Conservation (phyloP, 2,888 invertebrate genomes). For the Scaptomyza tumidula region DNA sequence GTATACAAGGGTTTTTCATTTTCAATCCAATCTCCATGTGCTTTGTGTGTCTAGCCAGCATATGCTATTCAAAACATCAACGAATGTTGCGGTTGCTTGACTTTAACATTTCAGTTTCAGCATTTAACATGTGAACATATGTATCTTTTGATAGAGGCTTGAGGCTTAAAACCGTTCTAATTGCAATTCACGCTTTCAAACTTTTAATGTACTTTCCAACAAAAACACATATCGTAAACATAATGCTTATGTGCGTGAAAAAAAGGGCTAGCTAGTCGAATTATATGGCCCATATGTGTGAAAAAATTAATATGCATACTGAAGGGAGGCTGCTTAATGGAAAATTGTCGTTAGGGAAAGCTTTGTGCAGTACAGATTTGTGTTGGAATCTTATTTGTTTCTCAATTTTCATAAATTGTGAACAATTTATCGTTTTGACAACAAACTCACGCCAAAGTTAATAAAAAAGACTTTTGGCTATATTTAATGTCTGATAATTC, state of each 20-base stretch:
- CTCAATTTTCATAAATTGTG: background rate
- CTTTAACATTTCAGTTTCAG: slow-evolving; percentile 32
- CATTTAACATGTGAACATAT: slow-evolving; percentile 23
- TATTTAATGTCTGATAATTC: background rate
- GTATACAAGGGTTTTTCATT: slow-evolving; percentile 9
- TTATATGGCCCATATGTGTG: slow-evolving; percentile 30
- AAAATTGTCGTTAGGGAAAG: background rate
- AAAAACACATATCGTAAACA: slow-evolving; percentile 8
- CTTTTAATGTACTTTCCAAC: slow-evolving; percentile 32
- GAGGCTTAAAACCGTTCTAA: slow-evolving; percentile 18
- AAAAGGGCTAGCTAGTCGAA: slow-evolving; percentile 7
- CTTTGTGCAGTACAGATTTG: background rate
- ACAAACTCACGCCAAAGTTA: background rate
- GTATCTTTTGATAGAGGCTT: slow-evolving; percentile 27
- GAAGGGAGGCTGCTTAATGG: background rate
- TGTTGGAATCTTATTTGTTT: too few species aligned
- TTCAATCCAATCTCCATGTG: background rate
- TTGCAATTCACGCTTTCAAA: slow-evolving; percentile 13
- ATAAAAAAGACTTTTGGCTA: background rate
- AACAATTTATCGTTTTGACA: background rate
- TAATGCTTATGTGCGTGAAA: slow-evolving; percentile 1
- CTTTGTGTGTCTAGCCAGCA: slow-evolving; percentile 21
- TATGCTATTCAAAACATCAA: slow-evolving; percentile 53
- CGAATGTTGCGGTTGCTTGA: slow-evolving; percentile 53
- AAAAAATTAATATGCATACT: background rate